Base-by-base conservation (phyloP, 2,113 vertebrate genomes). In the Cryptotis parvus region DNA sequence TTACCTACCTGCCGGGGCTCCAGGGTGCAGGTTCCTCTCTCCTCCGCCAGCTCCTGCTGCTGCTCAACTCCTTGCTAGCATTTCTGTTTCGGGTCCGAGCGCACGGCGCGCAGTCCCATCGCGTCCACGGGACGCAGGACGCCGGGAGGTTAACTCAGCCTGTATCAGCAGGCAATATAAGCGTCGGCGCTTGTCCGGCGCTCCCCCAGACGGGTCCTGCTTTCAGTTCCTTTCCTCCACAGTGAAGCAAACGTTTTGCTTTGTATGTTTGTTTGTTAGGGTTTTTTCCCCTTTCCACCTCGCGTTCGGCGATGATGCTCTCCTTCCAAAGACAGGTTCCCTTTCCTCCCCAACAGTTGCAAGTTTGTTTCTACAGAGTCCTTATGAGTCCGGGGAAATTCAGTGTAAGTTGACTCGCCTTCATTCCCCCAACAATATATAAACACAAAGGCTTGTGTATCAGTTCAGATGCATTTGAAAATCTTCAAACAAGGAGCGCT, bases 141-240 rank as follows among this genome's bases (percentile, higher is more conserved):
- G 31, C 15, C 8, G 18, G 33, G 35, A 37, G 68, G 81, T 83
- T 58, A 73, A 73, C 61, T 45, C 35, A 85, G 49, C n/a, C n/a
- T 87, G 55, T 93, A 55, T 76, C 80, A 82, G 33, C 41, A 45
- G 81, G 84, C 84, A 81, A 7, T 41, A 58, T 43, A 69, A 81
- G 68, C 81, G 77, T 31, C 77, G 75, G 70, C 41, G 87, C 89
- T 92, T 74, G 35, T 61, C 39, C 39, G 87, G 37, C n/a, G 3
- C 84, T 95, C 52, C 24, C 24, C 35, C 73, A 90, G 95, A 93
- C 52, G 1, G 41, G 49, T 82, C 45, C 11, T 58, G 16, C 83
- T 95, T 95, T 87, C 65, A 20, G 80, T 93, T 91, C 45, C 58
- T 89, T 92, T 93, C 77, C 88, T 81, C 31, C 70, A 49, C 52